These are phyloP conservation scores for Isoperla grammatica DNA, from an alignment of 2,888 invertebrate genomes.

Conservation along the genomic window DNA sequence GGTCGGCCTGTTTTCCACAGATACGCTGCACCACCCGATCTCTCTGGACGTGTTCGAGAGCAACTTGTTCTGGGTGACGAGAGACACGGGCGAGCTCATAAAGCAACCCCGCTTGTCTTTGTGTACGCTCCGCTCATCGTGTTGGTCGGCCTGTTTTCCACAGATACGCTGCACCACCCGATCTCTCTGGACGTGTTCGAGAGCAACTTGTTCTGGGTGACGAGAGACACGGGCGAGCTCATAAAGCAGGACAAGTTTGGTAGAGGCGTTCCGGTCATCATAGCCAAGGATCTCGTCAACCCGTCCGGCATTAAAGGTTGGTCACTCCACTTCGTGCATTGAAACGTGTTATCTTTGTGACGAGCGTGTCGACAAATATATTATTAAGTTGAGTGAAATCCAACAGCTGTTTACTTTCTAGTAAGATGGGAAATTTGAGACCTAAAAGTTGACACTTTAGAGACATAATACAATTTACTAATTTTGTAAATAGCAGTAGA, in stretches of 20 bases:
- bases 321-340: neutral
- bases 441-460: too few species aligned
- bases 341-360: too few species aligned
- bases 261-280: conserved; percentile 76
- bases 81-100: conserved; percentile 79
- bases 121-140: too few species aligned
- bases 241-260: conserved; percentile 95
- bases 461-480: too few species aligned
- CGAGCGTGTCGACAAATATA: neutral
- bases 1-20: too few species aligned
- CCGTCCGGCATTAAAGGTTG: conserved; percentile 79
- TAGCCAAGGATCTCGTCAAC: conserved; percentile 77
- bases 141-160: conserved; percentile 9
- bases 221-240: conserved; percentile 80
- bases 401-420: too few species aligned
- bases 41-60: conserved; percentile 93
- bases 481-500: too few species aligned
- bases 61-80: conserved; percentile 87
- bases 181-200: conserved; percentile 91
- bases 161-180: conserved; percentile 61
- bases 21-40: conserved; percentile 65
- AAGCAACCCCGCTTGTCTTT: too few species aligned
- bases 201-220: conserved; percentile 89
- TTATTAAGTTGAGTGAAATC: too few species aligned
- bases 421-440: too few species aligned